Base-by-base conservation (phyloP, 2,888 invertebrate species). In the Pheosia tremula region DNA sequence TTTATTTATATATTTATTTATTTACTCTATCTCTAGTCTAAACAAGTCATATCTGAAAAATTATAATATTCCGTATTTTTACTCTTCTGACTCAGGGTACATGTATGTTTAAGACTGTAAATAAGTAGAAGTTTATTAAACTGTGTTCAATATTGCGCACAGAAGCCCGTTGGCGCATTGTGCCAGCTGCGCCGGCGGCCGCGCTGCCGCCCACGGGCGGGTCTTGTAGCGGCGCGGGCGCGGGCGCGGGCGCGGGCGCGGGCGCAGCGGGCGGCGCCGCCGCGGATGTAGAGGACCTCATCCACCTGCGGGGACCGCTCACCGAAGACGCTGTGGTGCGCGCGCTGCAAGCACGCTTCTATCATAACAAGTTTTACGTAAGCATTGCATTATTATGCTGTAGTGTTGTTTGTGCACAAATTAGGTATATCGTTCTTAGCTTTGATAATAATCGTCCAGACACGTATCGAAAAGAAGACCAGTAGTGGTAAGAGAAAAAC, bases 251-350 rank as follows among this genome's bases (percentile, higher is more conserved):
- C 43, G 37, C 59, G 24, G 60, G 64, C 67, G 62, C 62, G 71
- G 61, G 64, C 62, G 60, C 47, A 62, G 61, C 60, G 47, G 62
- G 74, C 60, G 66, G 63, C 74, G 73, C 56, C 71, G 74, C 64
- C 76, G 76, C 85, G 59, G 95, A 97, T 88, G 95, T 97, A 84
- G 97, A 98, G 82, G 98, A 98, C 93, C 95, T 98, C 79, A 98
- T 98, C 86, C 98, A 98, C 93, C 94, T 98, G 81, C 96, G 97
- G 56, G 98, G 98, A 47, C 98, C 98, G 59, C 95, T 98, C 79
- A 98, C 98, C 47, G 98, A 99, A 90, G 98, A 98, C 88, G 98
- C 98, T 63, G 97, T 98, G 57, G 97, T 98, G 90, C 96, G 97
- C 86, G 97, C 98, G 81, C 95, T 99, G 71, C 98, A 98, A 85